A percentile compares a stretch with the other conserved stretches of the same genome.
These are phyloP conservation scores for Bujurquina vittata DNA, from an alignment of 2,113 vertebrate species.

Conservation along the genomic window DNA sequence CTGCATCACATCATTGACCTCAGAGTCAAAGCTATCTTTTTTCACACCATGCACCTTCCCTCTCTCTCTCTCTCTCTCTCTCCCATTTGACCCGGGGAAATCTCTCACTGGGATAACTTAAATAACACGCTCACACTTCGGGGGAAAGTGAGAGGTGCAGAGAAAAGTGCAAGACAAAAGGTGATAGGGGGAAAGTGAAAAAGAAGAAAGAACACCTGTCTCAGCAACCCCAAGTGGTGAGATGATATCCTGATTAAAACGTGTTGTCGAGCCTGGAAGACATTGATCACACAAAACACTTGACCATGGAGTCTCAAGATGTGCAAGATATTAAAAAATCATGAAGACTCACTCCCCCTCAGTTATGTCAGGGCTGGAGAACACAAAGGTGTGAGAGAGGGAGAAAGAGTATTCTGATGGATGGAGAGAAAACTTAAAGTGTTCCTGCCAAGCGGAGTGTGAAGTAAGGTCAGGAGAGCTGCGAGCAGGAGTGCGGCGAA, in stretches of 20 bases:
- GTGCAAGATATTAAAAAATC: slow-evolving; percentile 69
- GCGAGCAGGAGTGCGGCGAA: slow-evolving; percentile 18
- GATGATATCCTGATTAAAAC: slow-evolving; percentile 71
- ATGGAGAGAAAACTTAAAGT: slow-evolving; percentile 54
- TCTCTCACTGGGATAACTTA: slow-evolving; percentile 13
- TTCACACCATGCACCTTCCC: slow-evolving; percentile 16
- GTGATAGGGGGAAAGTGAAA: slow-evolving; percentile 34
- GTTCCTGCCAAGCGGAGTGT: slow-evolving; percentile 59
- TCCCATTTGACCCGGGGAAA: not conserved
- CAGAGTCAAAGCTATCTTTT: slow-evolving; percentile 28
- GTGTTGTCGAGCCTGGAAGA: slow-evolving; percentile 62
- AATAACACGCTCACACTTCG: slow-evolving; percentile 44
- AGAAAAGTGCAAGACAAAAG: slow-evolving; percentile 41
- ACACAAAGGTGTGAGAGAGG: slow-evolving; percentile 31
- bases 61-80: not conserved
- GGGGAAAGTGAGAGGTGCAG: slow-evolving; percentile 8
- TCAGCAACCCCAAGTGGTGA: slow-evolving; percentile 21
- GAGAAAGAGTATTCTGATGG: slow-evolving; percentile 28
- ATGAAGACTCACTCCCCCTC: slow-evolving; percentile 55
- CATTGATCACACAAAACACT: slow-evolving; percentile 66
- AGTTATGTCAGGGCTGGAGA: slow-evolving; percentile 24
- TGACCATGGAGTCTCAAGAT: slow-evolving; percentile 46
- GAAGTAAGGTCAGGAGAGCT: slow-evolving; percentile 61
- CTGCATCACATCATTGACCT: slow-evolving; percentile 3
- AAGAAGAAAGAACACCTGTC: slow-evolving; percentile 24